Evolutionary conservation across 2,888 invertebrate genomes (phyloP).

Genomic region (Calephelis perditalis): DNA sequence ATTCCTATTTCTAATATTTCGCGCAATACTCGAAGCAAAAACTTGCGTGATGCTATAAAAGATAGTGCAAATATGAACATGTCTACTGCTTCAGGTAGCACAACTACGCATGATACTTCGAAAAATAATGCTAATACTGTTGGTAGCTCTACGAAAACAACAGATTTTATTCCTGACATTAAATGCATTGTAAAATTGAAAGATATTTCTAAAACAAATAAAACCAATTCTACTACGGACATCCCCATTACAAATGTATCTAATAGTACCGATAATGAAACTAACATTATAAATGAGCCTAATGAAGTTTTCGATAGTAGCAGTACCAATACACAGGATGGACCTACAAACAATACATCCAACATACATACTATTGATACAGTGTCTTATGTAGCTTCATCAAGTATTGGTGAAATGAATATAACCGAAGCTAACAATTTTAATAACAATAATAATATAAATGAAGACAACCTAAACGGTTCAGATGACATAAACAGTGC

Average conservation of each 20-base stretch:
- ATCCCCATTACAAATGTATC: neutral
- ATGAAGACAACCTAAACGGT: too few species aligned
- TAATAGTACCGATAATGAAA: neutral
- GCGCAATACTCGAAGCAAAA: neutral
- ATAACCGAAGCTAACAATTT: too few species aligned
- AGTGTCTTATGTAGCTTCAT: too few species aligned
- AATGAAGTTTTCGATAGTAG: neutral
- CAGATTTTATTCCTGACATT: neutral
- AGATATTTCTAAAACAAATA: neutral
- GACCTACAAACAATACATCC: neutral
- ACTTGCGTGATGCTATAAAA: neutral
- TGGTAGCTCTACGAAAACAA: neutral
- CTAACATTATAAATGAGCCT: neutral
- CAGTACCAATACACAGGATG: neutral
- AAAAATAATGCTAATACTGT: neutral
- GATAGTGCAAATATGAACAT: neutral
- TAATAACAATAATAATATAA: too few species aligned
- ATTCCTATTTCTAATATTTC: neutral
- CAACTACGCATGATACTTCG: neutral
- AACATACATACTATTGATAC: neutral
- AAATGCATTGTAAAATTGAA: constrained; percentile 6
- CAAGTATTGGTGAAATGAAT: too few species aligned
- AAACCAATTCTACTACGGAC: neutral
- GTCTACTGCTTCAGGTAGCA: neutral
- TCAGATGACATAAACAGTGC: too few species aligned